These are phyloP conservation scores for Pherbina coryleti DNA, from an alignment of 2,888 invertebrate species.

Conservation along the genomic window DNA sequence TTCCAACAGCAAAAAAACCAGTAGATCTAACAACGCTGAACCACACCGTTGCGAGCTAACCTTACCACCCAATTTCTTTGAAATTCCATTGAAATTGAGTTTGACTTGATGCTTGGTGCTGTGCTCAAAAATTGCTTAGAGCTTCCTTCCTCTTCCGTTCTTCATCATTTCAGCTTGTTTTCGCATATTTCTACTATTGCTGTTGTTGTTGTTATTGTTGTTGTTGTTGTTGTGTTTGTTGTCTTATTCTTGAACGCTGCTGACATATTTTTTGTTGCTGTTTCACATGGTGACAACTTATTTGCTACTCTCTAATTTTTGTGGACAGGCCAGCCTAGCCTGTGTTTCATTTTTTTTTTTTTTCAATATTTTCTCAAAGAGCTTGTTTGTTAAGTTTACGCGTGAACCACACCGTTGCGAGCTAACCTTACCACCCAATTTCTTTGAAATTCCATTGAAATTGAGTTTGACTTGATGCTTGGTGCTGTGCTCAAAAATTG, in stretches of 20 bases:
- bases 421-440: constrained; percentile 26
- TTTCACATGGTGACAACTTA: constrained; percentile 1
- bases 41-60: background rate
- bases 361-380: background rate
- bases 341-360: background rate
- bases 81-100: constrained; percentile 40
- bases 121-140: background rate
- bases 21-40: background rate
- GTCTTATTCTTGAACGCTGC: background rate
- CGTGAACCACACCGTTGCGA: background rate
- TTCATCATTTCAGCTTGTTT: background rate
- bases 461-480: constrained; percentile 27
- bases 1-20: background rate
- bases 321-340: background rate
- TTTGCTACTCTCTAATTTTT: background rate
- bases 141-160: constrained; percentile 9
- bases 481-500: background rate
- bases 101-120: constrained; percentile 7
- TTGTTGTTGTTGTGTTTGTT: background rate
- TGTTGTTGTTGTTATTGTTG: background rate
- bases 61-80: constrained; percentile 35
- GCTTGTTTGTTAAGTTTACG: background rate
- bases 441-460: constrained; percentile 39
- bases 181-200: background rate
- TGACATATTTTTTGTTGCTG: constrained; percentile 5